Percentiles rank a stretch among this genome's conserved stretches.
Conservation (phyloP, 2,797 vertebrate species). For the Phataginus tricuspis region DNA sequence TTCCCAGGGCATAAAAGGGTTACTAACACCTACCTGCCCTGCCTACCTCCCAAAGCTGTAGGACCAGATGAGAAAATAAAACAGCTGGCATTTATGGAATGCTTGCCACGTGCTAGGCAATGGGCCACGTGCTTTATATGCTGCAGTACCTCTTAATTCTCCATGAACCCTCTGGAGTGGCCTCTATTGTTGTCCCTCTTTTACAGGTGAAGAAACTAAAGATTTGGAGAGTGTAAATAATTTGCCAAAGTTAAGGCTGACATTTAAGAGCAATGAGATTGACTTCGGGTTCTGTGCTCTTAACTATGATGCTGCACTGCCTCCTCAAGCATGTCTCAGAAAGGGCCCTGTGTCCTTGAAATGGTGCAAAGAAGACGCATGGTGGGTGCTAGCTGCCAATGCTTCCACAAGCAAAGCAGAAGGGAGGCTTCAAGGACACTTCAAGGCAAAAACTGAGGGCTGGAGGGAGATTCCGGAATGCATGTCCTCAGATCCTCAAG, state of each 20-base stretch:
- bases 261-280: not conserved
- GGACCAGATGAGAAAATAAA: slow-evolving; percentile 23
- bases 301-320: not conserved
- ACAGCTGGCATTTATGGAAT: not conserved
- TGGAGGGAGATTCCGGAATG: not conserved
- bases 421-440: not conserved
- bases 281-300: not conserved
- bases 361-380: not conserved
- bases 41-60: not conserved
- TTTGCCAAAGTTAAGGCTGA: not conserved
- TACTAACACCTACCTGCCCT: slow-evolving; percentile 48
- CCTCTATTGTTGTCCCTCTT: not conserved
- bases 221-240: not conserved
- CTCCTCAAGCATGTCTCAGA: not conserved
- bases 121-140: not conserved
- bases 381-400: not conserved
- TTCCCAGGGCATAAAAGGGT: slow-evolving; percentile 40
- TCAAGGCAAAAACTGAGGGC: not conserved
- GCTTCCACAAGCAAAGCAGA: not conserved
- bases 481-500: not conserved
- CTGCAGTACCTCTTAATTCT: not conserved
- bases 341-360: not conserved
- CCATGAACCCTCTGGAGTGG: not conserved
- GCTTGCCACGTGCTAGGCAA: not conserved
- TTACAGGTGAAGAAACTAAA: not conserved